Evolutionary conservation across 2,888 invertebrate genomes (phyloP), one percentile per base, ranked within the genome.

Genomic region (Capitulum mitella): DNA sequence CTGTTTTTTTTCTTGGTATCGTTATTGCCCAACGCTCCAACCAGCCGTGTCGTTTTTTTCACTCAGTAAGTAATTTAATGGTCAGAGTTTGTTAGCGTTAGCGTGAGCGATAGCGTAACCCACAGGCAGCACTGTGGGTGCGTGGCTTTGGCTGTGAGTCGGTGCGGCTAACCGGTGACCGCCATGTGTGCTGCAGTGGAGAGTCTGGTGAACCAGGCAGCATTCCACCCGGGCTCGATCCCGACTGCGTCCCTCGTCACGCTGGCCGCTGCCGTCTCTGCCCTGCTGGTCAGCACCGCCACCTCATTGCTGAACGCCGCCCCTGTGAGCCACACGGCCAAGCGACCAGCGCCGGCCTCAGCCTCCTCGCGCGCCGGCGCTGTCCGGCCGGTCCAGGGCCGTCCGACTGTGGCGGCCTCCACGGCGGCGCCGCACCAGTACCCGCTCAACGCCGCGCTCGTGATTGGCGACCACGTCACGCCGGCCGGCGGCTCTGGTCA

Each of bases 181-280:
- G n/a, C n/a, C n/a, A n/a, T n/a, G n/a, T n/a, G n/a, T n/a, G n/a
- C n/a, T n/a, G n/a, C n/a, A n/a, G n/a, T n/a, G n/a, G n/a, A n/a
- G n/a, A n/a, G n/a, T n/a, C n/a, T n/a, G n/a, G n/a, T n/a, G n/a
- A 70, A 40, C 70, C 70, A 40, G 26, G 89, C 90, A 79, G 89
- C 89, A 84, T 90, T 90, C 82, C 90, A 90, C 84, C 90, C 89
- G 6, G 90, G 90, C 77, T 89, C 89, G 81, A 90, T 90, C 82
- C 88, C 89, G 78, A 89, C 90, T 83, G 90, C 90, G 70, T 90
- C 89, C 26, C 85, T 90, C 79, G 89, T 89, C 79, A 85, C 89
- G 81, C 34, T 32, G 6, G 32, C 0, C 5, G 5, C 58, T 12
- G n/a, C n/a, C n/a, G n/a, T n/a, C n/a, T n/a, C n/a, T n/a, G n/a